Percentiles rank a stretch among this genome's conserved stretches.
phyloP scores from a whole-genome alignment of 2,888 invertebrate species.

The Poecilus cupreus region DNA sequence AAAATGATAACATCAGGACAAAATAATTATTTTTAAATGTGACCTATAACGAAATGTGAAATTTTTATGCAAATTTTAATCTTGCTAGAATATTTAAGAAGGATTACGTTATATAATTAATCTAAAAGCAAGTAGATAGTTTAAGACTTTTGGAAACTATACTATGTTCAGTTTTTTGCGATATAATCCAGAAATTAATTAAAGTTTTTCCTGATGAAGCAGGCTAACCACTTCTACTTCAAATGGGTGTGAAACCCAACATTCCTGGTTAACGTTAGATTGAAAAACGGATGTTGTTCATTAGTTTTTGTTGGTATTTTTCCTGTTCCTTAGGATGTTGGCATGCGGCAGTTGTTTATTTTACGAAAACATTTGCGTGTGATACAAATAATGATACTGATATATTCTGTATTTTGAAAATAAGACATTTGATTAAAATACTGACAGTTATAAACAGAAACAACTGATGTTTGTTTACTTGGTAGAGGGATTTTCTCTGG shows the following conservation, averaged over 20 bases:
- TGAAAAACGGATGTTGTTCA: conserved; percentile 23
- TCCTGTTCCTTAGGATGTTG: neutral
- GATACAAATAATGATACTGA: too few relatives aligned
- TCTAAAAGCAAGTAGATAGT: neutral
- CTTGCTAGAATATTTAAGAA: neutral
- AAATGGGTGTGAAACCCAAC: neutral
- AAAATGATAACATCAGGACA: conserved; percentile 1
- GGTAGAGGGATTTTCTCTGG: too few relatives aligned
- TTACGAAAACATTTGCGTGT: neutral
- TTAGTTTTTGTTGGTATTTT: conserved; percentile 4
- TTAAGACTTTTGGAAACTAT: neutral
- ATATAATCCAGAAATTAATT: conserved; percentile 5
- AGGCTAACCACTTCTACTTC: neutral
- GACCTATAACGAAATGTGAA: conserved; percentile 18
- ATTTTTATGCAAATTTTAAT: conserved; percentile 4
- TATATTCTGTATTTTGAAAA: too few relatives aligned
- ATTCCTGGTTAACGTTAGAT: neutral
- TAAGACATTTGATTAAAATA: too few relatives aligned
- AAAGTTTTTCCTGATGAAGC: neutral
- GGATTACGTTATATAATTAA: neutral
- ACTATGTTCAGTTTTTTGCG: neutral
- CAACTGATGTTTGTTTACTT: too few relatives aligned
- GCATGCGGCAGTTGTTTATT: neutral
- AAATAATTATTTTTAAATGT: conserved; percentile 18
- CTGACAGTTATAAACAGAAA: too few relatives aligned